These are phyloP conservation scores for Mesorhabditis spiculigera DNA, from an alignment of 2,888 invertebrate species.

Conservation along the genomic window DNA sequence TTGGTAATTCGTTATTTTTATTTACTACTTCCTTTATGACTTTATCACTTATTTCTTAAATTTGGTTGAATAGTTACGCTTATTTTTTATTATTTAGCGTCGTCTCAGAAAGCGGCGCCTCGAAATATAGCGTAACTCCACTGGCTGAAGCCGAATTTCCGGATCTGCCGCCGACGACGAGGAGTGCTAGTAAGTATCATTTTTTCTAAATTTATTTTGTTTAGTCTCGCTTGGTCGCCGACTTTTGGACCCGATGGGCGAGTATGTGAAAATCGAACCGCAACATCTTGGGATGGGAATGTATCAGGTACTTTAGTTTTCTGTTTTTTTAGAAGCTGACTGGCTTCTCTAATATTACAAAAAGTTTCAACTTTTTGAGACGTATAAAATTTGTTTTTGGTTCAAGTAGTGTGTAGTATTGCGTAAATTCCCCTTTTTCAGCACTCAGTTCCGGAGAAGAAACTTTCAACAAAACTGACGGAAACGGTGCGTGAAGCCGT, in stretches of 20 bases:
- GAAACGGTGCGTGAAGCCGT: constrained; percentile 84
- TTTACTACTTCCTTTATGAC: no score
- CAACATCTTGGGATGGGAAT: constrained; percentile 89
- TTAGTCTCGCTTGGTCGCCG: constrained; percentile 74
- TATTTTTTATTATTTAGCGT: constrained; percentile 68
- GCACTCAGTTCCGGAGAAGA: constrained; percentile 80
- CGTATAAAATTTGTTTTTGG: no score
- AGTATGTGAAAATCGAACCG: constrained; percentile 87
- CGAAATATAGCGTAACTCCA: constrained; percentile 82
- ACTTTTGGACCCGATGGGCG: constrained; percentile 83
- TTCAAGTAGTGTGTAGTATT: no score
- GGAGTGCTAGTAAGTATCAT: constrained; percentile 70
- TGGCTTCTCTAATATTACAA: no score
- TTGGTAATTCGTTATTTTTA: no score
- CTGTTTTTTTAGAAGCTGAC: background rate
- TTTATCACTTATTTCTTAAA: no score
- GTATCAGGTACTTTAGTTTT: constrained; percentile 65
- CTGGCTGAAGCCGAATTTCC: constrained; percentile 81
- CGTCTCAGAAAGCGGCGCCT: constrained; percentile 85
- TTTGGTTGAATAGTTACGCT: no score
- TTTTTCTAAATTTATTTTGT: constrained; percentile 11
- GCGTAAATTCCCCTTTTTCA: no score
- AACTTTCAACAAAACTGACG: constrained; percentile 71
- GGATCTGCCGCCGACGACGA: constrained; percentile 76
- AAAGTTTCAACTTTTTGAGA: no score